phyloP scores from a whole-genome alignment of 2,888 invertebrate species.

The Parascotia fuliginaria region DNA sequence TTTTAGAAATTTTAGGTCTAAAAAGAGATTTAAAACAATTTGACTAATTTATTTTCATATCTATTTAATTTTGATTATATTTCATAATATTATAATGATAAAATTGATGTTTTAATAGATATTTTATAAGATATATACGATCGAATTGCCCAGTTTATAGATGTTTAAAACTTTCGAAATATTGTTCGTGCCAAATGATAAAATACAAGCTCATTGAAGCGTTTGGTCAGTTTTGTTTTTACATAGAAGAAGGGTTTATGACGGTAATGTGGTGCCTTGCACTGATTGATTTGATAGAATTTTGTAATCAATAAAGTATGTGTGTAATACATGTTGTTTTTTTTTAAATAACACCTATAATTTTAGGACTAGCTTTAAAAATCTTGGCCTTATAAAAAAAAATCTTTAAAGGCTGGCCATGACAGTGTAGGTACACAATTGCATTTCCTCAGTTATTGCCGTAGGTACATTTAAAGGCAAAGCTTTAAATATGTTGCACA shows the following conservation, averaged over 20 bases:
- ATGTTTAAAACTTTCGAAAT: slow-evolving; percentile 16
- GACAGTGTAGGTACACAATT: neutral
- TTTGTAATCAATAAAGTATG: slow-evolving; percentile 55
- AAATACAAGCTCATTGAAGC: slow-evolving; percentile 4
- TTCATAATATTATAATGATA: slow-evolving; percentile 11
- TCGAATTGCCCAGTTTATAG: slow-evolving; percentile 18
- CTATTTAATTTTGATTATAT: slow-evolving; percentile 24
- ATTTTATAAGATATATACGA: slow-evolving; percentile 27
- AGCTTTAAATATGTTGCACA: slow-evolving; percentile 31
- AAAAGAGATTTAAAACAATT: slow-evolving; percentile 14
- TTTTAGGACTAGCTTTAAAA: slow-evolving; percentile 11
- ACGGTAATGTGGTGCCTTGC: slow-evolving; percentile 38
- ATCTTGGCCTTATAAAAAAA: neutral
- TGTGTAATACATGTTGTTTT: slow-evolving; percentile 49
- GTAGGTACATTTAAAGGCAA: slow-evolving; percentile 4
- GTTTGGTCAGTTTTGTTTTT: slow-evolving; percentile 11
- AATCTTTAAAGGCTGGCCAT: no score
- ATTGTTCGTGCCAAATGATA: slow-evolving; percentile 37
- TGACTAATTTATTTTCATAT: slow-evolving; percentile 25
- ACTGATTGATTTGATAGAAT: slow-evolving; percentile 37
- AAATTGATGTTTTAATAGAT: slow-evolving; percentile 17
- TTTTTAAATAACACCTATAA: slow-evolving; percentile 36
- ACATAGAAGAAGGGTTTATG: slow-evolving; percentile 10
- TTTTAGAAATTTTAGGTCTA: slow-evolving; percentile 25
- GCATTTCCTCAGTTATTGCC: neutral